phyloP scores from a whole-genome alignment of 2,888 invertebrate species.

The Galeruca laticollis region DNA sequence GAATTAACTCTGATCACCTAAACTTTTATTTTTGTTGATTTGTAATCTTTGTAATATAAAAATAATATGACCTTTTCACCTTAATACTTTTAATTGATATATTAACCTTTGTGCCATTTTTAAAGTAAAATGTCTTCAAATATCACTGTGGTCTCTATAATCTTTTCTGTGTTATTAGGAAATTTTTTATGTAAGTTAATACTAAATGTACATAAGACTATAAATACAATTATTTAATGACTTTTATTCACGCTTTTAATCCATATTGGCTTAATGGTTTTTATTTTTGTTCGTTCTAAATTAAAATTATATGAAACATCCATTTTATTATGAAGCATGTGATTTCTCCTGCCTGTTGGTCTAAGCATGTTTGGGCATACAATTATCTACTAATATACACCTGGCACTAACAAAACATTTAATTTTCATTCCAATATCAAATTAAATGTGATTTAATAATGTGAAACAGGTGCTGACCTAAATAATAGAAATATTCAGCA shows the following conservation, averaged over 20 bases:
- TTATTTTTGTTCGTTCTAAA: not conserved
- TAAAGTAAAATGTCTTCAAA: slow-evolving; percentile 22
- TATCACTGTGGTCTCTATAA: slow-evolving; percentile 35
- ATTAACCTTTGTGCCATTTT: slow-evolving; percentile 4
- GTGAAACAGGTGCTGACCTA: slow-evolving; percentile 29
- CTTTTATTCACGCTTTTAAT: not conserved
- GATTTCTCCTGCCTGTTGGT: not conserved
- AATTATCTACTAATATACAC: not conserved
- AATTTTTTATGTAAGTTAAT: slow-evolving; percentile 52
- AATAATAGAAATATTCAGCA: slow-evolving; percentile 26
- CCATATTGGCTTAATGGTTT: not conserved
- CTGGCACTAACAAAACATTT: slow-evolving; percentile 2
- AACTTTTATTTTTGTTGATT: not conserved
- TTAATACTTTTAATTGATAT: not conserved
- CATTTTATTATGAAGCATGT: slow-evolving; percentile 2
- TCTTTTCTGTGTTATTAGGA: slow-evolving; percentile 43
- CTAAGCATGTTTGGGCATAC: not conserved
- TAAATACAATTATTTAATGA: not conserved
- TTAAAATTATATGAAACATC: slow-evolving; percentile 3
- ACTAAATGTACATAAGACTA: not conserved
- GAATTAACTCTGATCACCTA: not conserved
- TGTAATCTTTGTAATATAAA: not conserved
- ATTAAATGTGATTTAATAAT: slow-evolving; percentile 5
- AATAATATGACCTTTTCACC: slow-evolving; percentile 13
- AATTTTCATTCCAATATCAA: slow-evolving; percentile 1